A percentile compares a stretch with the other conserved stretches of the same genome.
Evolutionary conservation across 2,113 vertebrate species (phyloP).

Genomic region (Promerops cafer): DNA sequence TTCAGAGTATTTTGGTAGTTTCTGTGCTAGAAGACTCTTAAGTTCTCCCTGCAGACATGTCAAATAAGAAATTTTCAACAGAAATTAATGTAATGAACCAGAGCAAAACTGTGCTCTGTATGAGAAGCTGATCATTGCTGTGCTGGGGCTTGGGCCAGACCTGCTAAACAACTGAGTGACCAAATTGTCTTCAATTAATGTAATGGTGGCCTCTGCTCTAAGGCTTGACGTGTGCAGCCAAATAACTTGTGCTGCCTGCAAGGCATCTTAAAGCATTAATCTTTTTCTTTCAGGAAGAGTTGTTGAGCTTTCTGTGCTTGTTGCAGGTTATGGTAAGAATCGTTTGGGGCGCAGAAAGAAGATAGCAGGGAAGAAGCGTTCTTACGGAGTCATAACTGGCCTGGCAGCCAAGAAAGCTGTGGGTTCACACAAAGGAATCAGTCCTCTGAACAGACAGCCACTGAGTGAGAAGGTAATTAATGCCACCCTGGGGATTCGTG

Average conservation of each 20-base stretch:
- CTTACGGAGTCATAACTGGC: constrained; percentile 87
- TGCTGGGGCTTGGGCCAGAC: background rate
- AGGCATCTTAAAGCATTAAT: background rate
- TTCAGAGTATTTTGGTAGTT: background rate
- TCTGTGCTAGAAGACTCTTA: background rate
- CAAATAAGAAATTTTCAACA: background rate
- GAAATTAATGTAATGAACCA: background rate
- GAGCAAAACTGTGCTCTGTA: background rate
- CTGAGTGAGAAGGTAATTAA: constrained; percentile 77
- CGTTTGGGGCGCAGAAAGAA: constrained; percentile 71
- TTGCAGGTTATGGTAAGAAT: constrained; percentile 73
- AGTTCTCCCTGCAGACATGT: background rate
- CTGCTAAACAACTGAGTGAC: background rate
- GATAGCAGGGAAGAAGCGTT: constrained; percentile 72
- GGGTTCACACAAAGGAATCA: constrained; percentile 77
- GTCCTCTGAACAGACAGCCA: constrained; percentile 82
- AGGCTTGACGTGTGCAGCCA: background rate
- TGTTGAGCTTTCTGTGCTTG: background rate
- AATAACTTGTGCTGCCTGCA: background rate
- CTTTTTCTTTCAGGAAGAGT: background rate
- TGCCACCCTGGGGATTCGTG: background rate
- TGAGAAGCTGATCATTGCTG: background rate
- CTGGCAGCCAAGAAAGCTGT: constrained; percentile 83
- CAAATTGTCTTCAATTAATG: background rate
- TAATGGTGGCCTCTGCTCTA: background rate